A percentile compares a stretch with the other conserved stretches of the same genome.
Conservation (phyloP, 2,797 vertebrate species). For the Lemur catta region DNA sequence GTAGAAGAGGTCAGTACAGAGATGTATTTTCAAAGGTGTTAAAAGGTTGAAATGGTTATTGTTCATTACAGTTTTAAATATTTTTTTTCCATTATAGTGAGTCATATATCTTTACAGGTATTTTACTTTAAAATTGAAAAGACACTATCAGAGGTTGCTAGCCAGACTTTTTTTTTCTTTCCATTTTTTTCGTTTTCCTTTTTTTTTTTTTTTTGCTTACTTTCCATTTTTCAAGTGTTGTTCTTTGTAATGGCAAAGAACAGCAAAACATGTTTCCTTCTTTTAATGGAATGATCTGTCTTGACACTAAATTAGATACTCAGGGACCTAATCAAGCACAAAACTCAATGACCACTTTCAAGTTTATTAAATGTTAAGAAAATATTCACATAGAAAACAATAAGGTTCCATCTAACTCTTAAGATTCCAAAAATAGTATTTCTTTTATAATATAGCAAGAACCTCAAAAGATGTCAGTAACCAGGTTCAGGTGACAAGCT, state of each 20-base stretch:
- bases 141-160: background rate
- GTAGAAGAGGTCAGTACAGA: conserved; percentile 6
- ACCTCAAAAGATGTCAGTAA: background rate
- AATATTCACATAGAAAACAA: conserved; percentile 36
- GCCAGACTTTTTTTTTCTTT: background rate
- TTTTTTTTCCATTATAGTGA: background rate
- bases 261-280: background rate
- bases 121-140: conserved; percentile 37
- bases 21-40: conserved; percentile 9
- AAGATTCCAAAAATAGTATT: background rate
- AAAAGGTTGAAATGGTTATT: conserved; percentile 22
- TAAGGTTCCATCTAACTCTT: background rate
- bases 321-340: background rate
- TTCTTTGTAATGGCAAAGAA: background rate
- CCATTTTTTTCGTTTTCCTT: background rate
- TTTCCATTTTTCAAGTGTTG: conserved; percentile 15
- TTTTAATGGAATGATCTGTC: conserved; percentile 52
- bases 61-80: conserved; percentile 39
- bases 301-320: conserved; percentile 50
- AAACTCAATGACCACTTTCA: conserved; percentile 2
- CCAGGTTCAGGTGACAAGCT: background rate
- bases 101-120: background rate
- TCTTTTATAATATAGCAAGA: background rate
- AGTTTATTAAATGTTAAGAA: conserved; percentile 49
- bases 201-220: background rate